These are phyloP conservation scores for Pangasius macronema DNA, from an alignment of 2,797 vertebrate species.

Conservation along the genomic window DNA sequence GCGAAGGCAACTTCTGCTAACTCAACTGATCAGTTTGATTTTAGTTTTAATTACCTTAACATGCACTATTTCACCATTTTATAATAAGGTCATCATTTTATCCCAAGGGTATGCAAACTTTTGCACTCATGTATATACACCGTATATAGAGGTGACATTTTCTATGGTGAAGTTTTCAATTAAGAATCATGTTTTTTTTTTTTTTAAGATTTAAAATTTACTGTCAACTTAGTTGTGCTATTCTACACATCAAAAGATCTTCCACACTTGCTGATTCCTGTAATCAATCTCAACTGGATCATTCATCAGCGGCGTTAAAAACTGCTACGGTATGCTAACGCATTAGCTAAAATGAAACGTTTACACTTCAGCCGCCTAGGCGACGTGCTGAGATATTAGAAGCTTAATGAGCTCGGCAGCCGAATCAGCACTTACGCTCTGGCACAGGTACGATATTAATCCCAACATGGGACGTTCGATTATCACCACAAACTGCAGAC, in stretches of 20 bases:
- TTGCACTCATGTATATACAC: neutral
- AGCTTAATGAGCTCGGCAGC: conserved; percentile 6
- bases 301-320: neutral
- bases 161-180: neutral
- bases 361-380: neutral
- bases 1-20: neutral
- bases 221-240: neutral
- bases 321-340: neutral
- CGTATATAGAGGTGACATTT: neutral
- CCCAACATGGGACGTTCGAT: conserved; percentile 16
- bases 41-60: neutral
- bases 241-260: neutral
- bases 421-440: conserved; percentile 15
- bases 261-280: neutral
- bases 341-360: neutral
- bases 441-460: neutral
- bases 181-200: no score
- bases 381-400: neutral
- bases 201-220: neutral
- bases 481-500: neutral
- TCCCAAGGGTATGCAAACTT: neutral
- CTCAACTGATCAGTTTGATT: neutral
- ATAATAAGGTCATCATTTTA: neutral
- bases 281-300: neutral
- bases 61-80: neutral